phyloP scores from a whole-genome alignment of 2,113 vertebrate genomes.

The Nesogale talazaci region DNA sequence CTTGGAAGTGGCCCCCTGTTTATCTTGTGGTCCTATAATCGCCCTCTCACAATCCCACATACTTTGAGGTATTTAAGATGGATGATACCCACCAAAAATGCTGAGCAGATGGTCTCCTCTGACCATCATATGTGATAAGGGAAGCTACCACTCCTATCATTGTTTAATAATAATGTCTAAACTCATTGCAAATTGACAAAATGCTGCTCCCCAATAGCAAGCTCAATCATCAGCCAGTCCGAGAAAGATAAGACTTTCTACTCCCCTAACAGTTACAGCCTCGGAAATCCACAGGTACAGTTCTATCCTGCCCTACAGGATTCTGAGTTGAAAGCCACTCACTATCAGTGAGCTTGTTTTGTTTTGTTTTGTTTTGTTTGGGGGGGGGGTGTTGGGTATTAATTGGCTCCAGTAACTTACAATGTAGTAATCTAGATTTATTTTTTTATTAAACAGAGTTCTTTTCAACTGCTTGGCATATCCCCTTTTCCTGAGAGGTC shows the following conservation, averaged over 20 bases:
- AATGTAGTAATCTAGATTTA: constrained; percentile 10
- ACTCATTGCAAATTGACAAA: not conserved
- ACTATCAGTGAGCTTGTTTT: too few relatives aligned
- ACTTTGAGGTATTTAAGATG: not conserved
- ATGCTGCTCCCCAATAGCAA: not conserved
- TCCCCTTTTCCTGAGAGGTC: not conserved
- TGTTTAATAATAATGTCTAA: not conserved
- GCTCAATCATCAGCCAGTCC: too few relatives aligned
- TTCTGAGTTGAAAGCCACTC: too few relatives aligned
- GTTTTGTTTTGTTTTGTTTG: too few relatives aligned
- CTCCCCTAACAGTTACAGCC: too few relatives aligned
- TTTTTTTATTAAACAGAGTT: not conserved
- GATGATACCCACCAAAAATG: not conserved
- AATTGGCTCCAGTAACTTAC: not conserved
- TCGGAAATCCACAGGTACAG: too few relatives aligned
- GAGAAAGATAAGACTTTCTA: too few relatives aligned
- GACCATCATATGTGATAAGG: not conserved
- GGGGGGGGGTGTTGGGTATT: too few relatives aligned
- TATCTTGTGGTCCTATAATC: not conserved
- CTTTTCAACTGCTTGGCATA: constrained; percentile 1
- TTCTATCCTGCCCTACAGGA: too few relatives aligned
- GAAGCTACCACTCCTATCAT: not conserved
- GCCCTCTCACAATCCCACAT: not conserved
- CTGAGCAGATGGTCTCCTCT: not conserved
- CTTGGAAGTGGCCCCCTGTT: too few relatives aligned